Evolutionary conservation across 1,140 invertebrate genomes (phyloP).

Genomic region (Agraylea sexmaculata): DNA sequence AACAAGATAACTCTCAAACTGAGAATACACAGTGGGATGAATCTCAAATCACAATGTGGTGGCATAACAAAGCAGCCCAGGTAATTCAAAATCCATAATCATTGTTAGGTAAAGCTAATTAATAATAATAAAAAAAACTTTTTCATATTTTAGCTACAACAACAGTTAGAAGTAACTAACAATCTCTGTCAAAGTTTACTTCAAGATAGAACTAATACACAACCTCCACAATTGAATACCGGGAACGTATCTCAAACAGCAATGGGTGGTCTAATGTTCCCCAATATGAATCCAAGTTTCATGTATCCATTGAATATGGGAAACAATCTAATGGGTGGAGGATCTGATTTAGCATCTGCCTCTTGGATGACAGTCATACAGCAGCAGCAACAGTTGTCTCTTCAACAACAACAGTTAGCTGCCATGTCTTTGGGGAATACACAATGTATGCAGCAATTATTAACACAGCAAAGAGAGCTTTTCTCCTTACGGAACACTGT

Average conservation of each 20-base stretch:
- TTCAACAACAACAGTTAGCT: slow-evolving; percentile 15
- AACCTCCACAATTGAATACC: slow-evolving; percentile 5
- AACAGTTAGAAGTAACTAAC: slow-evolving; percentile 20
- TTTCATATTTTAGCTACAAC: slow-evolving; percentile 17
- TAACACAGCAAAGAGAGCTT: slow-evolving; percentile 34
- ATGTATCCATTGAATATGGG: slow-evolving; percentile 1
- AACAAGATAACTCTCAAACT: slow-evolving; percentile 10
- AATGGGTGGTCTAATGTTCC: neutral
- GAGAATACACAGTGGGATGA: slow-evolving; percentile 16
- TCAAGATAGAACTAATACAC: slow-evolving; percentile 14
- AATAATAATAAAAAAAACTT: too few species aligned
- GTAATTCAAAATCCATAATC: slow-evolving; percentile 4
- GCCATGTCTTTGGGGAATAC: slow-evolving; percentile 14
- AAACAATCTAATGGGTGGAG: slow-evolving; percentile 1
- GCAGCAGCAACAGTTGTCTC: slow-evolving; percentile 10
- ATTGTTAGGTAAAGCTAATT: neutral
- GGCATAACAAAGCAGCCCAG: slow-evolving; percentile 21
- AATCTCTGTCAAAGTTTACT: slow-evolving; percentile 18
- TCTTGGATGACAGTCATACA: slow-evolving; percentile 4
- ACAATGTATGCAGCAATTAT: slow-evolving; percentile 34
- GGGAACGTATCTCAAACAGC: slow-evolving; percentile 3
- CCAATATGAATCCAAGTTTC: slow-evolving; percentile 5
- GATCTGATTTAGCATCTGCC: neutral
- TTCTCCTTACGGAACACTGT: slow-evolving; percentile 31
- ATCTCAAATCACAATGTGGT: slow-evolving; percentile 21